A percentile compares a stretch with the other conserved stretches of the same genome.
These are phyloP conservation scores for Artibeus jamaicensis DNA, from an alignment of 2,797 vertebrate species.

Conservation along the genomic window DNA sequence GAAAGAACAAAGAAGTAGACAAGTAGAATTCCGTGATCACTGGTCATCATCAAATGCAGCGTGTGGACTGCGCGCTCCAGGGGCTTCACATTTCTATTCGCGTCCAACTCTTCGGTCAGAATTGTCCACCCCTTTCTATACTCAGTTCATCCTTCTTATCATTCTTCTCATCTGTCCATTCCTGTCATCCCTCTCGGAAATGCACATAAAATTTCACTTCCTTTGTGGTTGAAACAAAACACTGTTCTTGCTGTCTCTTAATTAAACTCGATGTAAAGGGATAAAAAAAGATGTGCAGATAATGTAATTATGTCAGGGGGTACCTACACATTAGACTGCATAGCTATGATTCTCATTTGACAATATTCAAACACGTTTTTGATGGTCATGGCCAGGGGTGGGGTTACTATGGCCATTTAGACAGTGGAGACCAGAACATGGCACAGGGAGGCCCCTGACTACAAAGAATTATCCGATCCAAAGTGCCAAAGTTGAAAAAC, in stretches of 20 bases:
- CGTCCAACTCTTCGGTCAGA: background rate
- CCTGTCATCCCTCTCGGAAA: background rate
- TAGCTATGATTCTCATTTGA: background rate
- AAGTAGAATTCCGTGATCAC: background rate
- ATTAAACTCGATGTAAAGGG: background rate
- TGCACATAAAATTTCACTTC: background rate
- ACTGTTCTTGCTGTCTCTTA: background rate
- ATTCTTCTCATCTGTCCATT: background rate
- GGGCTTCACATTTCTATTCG: background rate
- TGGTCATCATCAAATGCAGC: background rate
- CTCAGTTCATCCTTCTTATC: background rate
- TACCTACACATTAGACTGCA: background rate
- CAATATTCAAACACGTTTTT: background rate
- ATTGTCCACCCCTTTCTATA: background rate
- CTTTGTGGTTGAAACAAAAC: constrained; percentile 30
- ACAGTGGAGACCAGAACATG: background rate
- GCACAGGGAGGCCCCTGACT: background rate
- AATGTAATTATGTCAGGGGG: background rate
- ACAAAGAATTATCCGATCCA: background rate
- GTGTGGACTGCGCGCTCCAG: background rate
- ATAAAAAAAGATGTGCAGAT: background rate
- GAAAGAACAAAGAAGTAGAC: background rate
- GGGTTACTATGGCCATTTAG: background rate
- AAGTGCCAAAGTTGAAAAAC: background rate
- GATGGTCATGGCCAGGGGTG: background rate